Evolutionary conservation across 2,797 vertebrate species (phyloP).

Genomic region (Eulemur coronatus): DNA sequence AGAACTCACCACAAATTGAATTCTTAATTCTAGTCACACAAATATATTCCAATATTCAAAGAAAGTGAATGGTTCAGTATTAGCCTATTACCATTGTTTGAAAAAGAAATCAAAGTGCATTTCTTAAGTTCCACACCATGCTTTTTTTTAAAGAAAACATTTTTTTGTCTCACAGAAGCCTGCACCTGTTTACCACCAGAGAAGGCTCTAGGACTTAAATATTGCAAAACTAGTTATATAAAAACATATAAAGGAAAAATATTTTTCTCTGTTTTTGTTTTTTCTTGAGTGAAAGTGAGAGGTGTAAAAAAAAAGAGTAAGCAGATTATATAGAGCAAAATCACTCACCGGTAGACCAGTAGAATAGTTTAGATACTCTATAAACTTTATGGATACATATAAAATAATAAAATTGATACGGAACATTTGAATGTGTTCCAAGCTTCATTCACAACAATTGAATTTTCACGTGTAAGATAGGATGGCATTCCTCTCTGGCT

Average conservation of each 20-base stretch:
- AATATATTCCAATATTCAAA: not conserved
- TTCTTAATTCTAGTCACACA: not conserved
- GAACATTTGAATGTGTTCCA: not conserved
- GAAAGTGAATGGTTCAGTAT: not conserved
- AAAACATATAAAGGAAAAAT: constrained; percentile 20
- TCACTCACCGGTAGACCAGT: not conserved
- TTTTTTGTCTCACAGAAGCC: not conserved
- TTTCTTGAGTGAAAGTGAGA: not conserved
- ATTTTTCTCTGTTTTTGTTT: not conserved
- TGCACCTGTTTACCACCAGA: constrained; percentile 28
- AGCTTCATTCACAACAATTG: not conserved
- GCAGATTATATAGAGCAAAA: not conserved
- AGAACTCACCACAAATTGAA: not conserved
- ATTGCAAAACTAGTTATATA: not conserved
- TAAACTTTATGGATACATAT: not conserved
- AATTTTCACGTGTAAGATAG: not conserved
- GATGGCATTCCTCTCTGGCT: not conserved
- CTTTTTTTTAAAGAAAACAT: not conserved
- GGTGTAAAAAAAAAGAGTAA: not conserved
- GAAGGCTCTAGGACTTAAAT: not conserved
- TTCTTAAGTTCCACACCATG: not conserved
- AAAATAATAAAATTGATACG: not conserved
- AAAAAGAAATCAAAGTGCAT: not conserved
- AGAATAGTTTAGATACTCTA: not conserved
- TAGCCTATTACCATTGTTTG: not conserved